Conservation (phyloP, 2,888 invertebrate species). For the Laothoe populi region DNA sequence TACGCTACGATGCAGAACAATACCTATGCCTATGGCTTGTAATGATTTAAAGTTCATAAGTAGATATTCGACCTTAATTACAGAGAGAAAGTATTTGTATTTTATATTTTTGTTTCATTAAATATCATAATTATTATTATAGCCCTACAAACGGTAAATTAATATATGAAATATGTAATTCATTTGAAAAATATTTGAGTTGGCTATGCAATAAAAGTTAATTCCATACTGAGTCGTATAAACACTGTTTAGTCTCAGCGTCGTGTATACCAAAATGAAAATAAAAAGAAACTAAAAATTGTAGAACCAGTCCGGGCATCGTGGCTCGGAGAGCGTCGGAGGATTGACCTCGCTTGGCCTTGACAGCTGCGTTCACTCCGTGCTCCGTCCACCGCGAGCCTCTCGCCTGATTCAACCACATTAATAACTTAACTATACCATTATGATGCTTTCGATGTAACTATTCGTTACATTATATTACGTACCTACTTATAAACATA, state of each 20-base stretch:
- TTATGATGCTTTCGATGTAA: constrained; percentile 76
- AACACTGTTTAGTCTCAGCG: constrained; percentile 84
- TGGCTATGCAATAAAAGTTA: constrained; percentile 76
- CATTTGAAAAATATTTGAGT: constrained; percentile 58
- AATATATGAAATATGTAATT: constrained; percentile 30
- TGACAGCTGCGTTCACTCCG: constrained; percentile 80
- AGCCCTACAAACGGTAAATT: constrained; percentile 8
- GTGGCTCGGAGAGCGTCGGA: constrained; percentile 80
- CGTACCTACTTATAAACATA: constrained; percentile 43
- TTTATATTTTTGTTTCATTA: neutral
- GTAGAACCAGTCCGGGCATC: constrained; percentile 82
- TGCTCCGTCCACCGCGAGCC: constrained; percentile 55
- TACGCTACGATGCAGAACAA: neutral
- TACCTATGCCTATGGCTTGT: neutral
- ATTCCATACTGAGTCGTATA: constrained; percentile 79
- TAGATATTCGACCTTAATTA: neutral
- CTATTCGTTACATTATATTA: constrained; percentile 71
- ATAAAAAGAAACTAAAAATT: constrained; percentile 84
- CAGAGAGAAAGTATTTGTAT: neutral
- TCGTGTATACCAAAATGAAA: constrained; percentile 84
- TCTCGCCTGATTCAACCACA: constrained; percentile 76
- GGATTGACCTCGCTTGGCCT: constrained; percentile 84
- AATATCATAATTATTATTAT: neutral
- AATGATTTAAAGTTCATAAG: neutral
- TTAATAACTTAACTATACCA: constrained; percentile 81